Base-by-base conservation (phyloP, 1,140 invertebrate species). In the Anastatus disparis region DNA sequence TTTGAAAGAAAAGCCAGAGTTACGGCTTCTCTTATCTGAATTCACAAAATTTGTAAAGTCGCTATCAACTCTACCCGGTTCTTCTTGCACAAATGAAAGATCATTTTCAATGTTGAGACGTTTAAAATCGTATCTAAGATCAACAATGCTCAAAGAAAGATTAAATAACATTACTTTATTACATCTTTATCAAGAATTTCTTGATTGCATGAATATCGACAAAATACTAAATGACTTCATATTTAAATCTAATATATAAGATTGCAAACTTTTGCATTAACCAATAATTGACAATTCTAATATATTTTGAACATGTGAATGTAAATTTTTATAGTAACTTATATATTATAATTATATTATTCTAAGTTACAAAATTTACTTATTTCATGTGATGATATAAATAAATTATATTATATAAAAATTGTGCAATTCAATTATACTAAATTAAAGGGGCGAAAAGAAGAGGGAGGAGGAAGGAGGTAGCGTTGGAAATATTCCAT, bases 141-240 rank as follows among this genome's bases (percentile, higher is more conserved):
- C 73, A 26, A 74, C 71, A 38, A 75, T 75, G 66, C 12, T 40
- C 17, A 71, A 73, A 61, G 31, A 70, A 61, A 53, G 71, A n/a
- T 50, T 75, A 0, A 75, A 75, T 62, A 48, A 66, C 55, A 22
- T 73, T 46, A 67, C 66, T 20, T 55, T 75, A 26, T 63, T 72
- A 29, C 67, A 75, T 58, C 17, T 62, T 9, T 53, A 75, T 29
- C n/a, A 12, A 7, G 67, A 73, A 42, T n/a, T 38, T 26, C 44
- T 70, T 2, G 67, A 69, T 24, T 35, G 72, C 24, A n/a, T 74
- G 13, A 31, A 74, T 58, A 26, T 68, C 10, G 35, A 69, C 52
- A 44, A 69, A 55, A 24, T 75, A 9, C 27, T 72, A 15, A 42
- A 74, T 56, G 38, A 62, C 13, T 74, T 74, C 20, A 70, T 73